Base-by-base conservation (phyloP, 2,797 vertebrate species). In the Gambelia wislizenii region DNA sequence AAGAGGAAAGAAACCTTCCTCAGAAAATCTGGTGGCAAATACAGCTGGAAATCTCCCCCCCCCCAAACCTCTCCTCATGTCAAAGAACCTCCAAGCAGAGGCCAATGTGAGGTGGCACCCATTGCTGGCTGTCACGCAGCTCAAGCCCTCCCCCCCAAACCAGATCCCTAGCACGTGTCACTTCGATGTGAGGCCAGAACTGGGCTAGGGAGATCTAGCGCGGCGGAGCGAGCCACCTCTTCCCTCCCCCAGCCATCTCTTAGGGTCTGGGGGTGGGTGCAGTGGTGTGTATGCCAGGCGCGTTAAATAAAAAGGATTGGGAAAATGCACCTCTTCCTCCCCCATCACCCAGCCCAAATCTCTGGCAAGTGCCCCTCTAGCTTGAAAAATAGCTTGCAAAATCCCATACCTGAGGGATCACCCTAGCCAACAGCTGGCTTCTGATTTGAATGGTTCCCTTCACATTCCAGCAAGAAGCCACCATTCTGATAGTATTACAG, bases 171-270 rank as follows among this genome's bases (percentile, higher is more conserved):
- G 74, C 74, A 84, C 74, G 74, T 77, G 82, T 89, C 87, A 84
- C 87, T 84, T 89, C 74, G 47, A 84, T 89, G 87, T 84, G 81
- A 89, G 87, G 47, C 81, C 77, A 59, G 74, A 82, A 59, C 87
- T 84, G 81, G 87, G 87, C 74, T 39, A 36, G 59, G 74, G 72
- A 59, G 13, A 89, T 89, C 87, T 70, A 84, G 72, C 16, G 74
- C 59, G 74, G 82, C 87, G 74, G 87, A 89, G 87, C 72, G 81
- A 69, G 36, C 59, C 25, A 47, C 72, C 36, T 52, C 36, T 84
- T 54, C 74, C 80, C 74, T 56, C 47, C 70, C 79, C 56, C 81
- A 84, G 39, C 59, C 18, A n/a, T 77, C 74, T 89, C 72, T 84
- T 39, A 75, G 72, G 72, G 81, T 84, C 81, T 74, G 33, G 47